Base-by-base conservation (phyloP, 53 echinoderm and acorn worm species). In the Pentamera pediparva region DNA sequence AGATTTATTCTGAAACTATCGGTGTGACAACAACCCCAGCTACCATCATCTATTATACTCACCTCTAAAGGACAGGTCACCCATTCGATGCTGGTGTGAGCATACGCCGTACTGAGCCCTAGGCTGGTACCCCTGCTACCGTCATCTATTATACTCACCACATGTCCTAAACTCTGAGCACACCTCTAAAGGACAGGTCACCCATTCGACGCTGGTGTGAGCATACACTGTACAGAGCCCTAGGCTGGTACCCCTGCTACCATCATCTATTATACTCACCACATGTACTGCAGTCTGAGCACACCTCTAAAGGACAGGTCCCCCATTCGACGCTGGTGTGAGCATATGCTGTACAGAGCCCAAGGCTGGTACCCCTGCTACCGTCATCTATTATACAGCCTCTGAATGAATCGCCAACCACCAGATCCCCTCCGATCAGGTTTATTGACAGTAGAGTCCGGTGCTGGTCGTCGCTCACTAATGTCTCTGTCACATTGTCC, bases 211-310 rank as follows among this genome's bases (percentile, higher is more conserved):
- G n/a, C n/a, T n/a, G n/a, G n/a, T n/a, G n/a, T n/a, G n/a, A n/a
- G n/a, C n/a, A n/a, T n/a, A n/a, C n/a, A n/a, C n/a, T n/a, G n/a
- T n/a, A n/a, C n/a, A n/a, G n/a, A n/a, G n/a, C n/a, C n/a, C n/a
- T n/a, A n/a, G n/a, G n/a, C n/a, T n/a, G n/a, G 3, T 54, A 1
- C 67, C 67, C 6, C 10, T 18, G 17, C 17, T 10, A 12, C n/a
- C n/a, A n/a, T n/a, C n/a, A 67, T 67, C 67, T 40, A 40, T 67
- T 29, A 67, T 45, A 67, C 67, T 67, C 30, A 67, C 67, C 67
- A 26, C 67, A 67, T 12, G 41, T 40, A 11, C 5, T 41, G 27
- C 24, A 43, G 17, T 39, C 45, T 21, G n/a, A n/a, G n/a, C n/a
- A n/a, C n/a, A n/a, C n/a, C n/a, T 67, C 67, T 1, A 67, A 38